Base-by-base conservation (phyloP, 2,888 invertebrate species). In the Aphodius granarius region DNA sequence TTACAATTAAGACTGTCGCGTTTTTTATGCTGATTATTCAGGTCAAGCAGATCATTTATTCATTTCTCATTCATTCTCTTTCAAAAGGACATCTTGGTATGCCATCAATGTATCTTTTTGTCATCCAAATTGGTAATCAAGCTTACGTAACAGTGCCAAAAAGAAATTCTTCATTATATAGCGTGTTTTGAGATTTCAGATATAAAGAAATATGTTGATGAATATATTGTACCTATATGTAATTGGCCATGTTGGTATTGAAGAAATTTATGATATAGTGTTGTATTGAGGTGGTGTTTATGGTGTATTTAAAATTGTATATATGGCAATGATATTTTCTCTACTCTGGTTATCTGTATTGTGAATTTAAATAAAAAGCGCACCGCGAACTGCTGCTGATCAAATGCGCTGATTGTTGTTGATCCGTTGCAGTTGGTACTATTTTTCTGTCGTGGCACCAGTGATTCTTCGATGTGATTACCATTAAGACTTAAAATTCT, bases 281-380 rank as follows among this genome's bases (percentile, higher is more conserved):
- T n/a, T n/a, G n/a, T n/a, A n/a, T n/a, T n/a, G n/a, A n/a, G n/a
- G n/a, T n/a, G n/a, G n/a, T 13, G 13, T 43, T 13, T 13, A 43
- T 43, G 13, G 6, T 43, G 13, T 43, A 43, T 70, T 70, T 19
- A 70, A 70, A 70, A 70, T 3, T 19, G 19, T 70, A 70, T 21
- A 70, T 19, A 19, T 62, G 9, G 72, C 70, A 74, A 71, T 63
- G 71, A 74, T 66, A 71, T 74, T 74, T 63, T 65, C 71, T 71
- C 74, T 74, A 70, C 66, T 73, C 66, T 66, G 66, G 18, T 65
- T 23, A n/a, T 65, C 9, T 19, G 18, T 65, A 65, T 65, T 65
- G 3, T 65, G 66, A 65, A 17, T 22, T 3, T 23, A 71, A 71
- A 23, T 23, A 71, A 21, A 71, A n/a, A 22, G n/a, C 71, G 71